Percentiles rank a stretch among this genome's conserved stretches.
phyloP scores from a whole-genome alignment of 2,113 vertebrate genomes.

The Hydrochoerus hydrochaeris region DNA sequence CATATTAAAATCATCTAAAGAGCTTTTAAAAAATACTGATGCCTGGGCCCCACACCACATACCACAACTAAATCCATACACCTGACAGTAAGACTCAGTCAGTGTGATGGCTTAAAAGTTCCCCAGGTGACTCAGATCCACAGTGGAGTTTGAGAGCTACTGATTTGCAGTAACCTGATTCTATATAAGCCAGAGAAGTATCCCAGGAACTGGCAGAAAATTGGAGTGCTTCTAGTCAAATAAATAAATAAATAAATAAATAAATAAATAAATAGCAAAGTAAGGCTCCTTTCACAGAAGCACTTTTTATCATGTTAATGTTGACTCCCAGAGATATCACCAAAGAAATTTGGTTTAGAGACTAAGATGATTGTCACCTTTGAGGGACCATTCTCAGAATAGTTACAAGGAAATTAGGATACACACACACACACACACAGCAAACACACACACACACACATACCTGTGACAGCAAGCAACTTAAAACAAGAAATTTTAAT shows the following conservation, averaged over 20 bases:
- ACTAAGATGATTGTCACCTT: neutral
- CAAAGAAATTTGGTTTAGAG: neutral
- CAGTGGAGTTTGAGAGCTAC: neutral
- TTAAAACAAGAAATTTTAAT: constrained; percentile 83
- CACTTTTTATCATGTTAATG: constrained; percentile 3
- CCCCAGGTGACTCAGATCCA: neutral
- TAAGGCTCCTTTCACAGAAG: neutral
- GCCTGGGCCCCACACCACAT: neutral
- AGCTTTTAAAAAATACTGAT: neutral
- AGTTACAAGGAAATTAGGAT: constrained; percentile 47
- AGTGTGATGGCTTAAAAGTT: neutral
- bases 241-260: neutral
- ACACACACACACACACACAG: neutral
- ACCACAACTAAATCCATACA: neutral
- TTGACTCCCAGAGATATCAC: neutral
- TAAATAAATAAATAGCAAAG: neutral
- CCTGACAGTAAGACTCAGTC: neutral
- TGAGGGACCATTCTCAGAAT: constrained; percentile 12
- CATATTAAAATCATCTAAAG: neutral
- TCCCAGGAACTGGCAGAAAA: neutral
- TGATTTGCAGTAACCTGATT: neutral
- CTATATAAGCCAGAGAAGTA: neutral
- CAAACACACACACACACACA: constrained; percentile 18
- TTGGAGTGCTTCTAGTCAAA: neutral
- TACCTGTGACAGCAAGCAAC: constrained; percentile 74